Base-by-base conservation (phyloP, 2,888 invertebrate genomes). In the Campaea margaritaria region DNA sequence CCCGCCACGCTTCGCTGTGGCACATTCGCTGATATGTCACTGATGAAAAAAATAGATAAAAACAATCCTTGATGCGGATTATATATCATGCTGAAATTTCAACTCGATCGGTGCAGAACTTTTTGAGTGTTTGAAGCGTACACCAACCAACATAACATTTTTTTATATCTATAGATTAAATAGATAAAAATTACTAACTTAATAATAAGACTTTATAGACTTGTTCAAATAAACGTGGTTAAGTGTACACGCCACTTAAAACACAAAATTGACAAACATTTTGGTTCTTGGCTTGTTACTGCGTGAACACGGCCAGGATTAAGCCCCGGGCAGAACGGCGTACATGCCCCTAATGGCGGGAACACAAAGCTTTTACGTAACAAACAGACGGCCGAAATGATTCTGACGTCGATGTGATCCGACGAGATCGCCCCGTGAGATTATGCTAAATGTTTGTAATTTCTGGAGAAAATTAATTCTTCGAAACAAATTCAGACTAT, bases 261-360 rank as follows among this genome's bases (percentile, higher is more conserved):
- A 7, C 31, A 31, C 9, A 46, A 51, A 39, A 51, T 43, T 41
- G 45, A 36, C 61, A 57, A 51, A 55, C 52, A 62, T 56, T 62
- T 64, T 63, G 51, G 51, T 50, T 61, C 49, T 49, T 66, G 64
- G 67, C 63, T 75, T 58, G 28, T 68, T 73, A 58, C 56, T 42
- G 59, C 46, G 54, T 58, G 31, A 68, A 70, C 70, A 72, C 55
- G 65, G 13, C 57, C 65, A 38, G 14, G 54, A 63, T 58, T 67
- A 62, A 2, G 68, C 73, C 68, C 28, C 42, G 70, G 72, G 68
- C 54, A 38, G 36, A 54, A 60, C 43, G 47, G 48, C 55, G 61
- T 61, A 61, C 57, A 43, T 31, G 63, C 64, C 51, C 60, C 39
- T 63, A 66, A 66, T 63, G 63, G 65, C 57, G 41, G 56, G 21